Evolutionary conservation across 2,888 invertebrate genomes (phyloP), one percentile per base, ranked within the genome.

Genomic region (Rambutsinella grinnellia): DNA sequence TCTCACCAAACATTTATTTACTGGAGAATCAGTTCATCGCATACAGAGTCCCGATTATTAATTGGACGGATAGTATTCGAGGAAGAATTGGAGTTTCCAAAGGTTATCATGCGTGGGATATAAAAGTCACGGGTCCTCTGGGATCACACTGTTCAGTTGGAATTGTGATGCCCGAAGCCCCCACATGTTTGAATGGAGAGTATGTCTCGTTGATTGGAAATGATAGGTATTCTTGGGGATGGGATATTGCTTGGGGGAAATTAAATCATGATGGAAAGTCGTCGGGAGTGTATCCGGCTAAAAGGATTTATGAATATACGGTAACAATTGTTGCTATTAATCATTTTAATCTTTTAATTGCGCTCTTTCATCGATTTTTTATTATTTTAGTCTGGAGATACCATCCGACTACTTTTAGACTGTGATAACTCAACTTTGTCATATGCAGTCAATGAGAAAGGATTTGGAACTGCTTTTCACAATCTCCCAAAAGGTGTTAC

Each of bases 211-310:
- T 71, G 36, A 26, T 71, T 56, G 71, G 71, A 26, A 51, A 57
- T 21, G 47, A 71, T 47, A 56, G 47, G 13, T 5, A 49, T 5
- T 57, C 63, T 0, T 71, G 71, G 71, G 71, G 71, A 17, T 71
- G 71, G 71, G 71, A 71, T 24, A 17, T 71, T 0, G 65, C 54
- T 8, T 58, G 57, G 56, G 71, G 71, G 17, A 71, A 47, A 15
- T 1, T 63, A 0, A 56, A 47, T 17, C 63, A 63, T 13, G 28
- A 36, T 0, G 65, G 71, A 21, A 27, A 17, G 5, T n/a, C 5
- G 0, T 44, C 57, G 2, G 61, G 36, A 6, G 10, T 36, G 6
- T 71, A 65, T 71, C 71, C 71, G 0, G 13, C 17, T 1, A 1
- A 13, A 0, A 10, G n/a, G 0, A 17, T 19, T 17, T 71, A 71